Conservation (phyloP, 2,113 vertebrate species). For the Albula glossodonta region DNA sequence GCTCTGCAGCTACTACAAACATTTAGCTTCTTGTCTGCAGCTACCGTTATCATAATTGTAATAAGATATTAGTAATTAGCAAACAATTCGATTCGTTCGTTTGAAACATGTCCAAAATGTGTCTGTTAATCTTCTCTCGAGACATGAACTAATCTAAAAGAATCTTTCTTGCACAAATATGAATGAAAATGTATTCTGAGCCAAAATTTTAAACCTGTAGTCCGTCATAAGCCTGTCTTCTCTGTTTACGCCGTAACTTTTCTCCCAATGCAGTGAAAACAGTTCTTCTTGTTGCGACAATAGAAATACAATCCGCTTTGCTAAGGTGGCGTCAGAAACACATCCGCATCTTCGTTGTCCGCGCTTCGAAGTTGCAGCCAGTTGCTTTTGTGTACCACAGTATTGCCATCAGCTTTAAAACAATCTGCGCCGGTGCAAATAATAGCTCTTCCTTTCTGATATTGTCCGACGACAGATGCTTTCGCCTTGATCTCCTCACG, state of each 20-base stretch:
- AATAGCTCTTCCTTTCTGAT: background rate
- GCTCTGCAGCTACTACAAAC: background rate
- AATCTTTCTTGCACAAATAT: background rate
- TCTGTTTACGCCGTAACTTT: background rate
- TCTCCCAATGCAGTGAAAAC: background rate
- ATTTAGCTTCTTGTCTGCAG: background rate
- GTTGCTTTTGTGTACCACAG: background rate
- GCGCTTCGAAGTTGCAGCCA: background rate
- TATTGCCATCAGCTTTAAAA: constrained; percentile 1
- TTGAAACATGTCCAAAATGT: background rate
- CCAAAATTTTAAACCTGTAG: background rate
- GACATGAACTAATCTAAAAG: background rate
- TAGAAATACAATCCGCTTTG: background rate
- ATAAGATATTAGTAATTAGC: too few species aligned
- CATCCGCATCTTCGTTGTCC: background rate
- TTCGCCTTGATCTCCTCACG: background rate
- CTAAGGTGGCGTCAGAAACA: background rate
- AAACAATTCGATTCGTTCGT: background rate
- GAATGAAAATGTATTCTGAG: background rate
- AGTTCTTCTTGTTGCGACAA: background rate
- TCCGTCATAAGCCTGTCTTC: background rate
- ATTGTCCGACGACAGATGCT: background rate
- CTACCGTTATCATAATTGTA: background rate
- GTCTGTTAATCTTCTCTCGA: background rate
- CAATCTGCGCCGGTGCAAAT: background rate